phyloP scores from a whole-genome alignment of 2,797 vertebrate species.

The Coccyzus lansbergi region DNA sequence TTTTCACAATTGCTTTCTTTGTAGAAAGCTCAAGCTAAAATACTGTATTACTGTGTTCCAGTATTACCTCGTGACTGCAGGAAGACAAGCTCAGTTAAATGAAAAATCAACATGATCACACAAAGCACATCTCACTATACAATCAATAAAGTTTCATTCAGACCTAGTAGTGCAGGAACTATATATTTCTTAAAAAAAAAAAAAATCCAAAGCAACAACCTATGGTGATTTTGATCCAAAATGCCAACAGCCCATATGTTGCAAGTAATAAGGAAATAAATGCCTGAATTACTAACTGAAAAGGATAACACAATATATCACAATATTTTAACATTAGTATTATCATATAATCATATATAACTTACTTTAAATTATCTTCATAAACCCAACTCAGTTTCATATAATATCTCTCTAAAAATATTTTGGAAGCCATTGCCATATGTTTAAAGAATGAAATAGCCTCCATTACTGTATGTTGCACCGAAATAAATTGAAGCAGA shows the following conservation, averaged over 20 bases:
- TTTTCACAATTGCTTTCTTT: conserved; percentile 82
- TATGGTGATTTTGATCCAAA: conserved; percentile 83
- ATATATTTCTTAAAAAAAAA: conserved; percentile 75
- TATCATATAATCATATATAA: conserved; percentile 83
- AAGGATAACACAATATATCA: conserved; percentile 84
- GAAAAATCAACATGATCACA: conserved; percentile 81
- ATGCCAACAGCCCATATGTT: conserved; percentile 81
- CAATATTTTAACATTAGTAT: conserved; percentile 80
- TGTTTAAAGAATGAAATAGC: conserved; percentile 53
- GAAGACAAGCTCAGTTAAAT: conserved; percentile 89
- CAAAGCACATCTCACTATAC: conserved; percentile 91
- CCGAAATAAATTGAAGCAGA: conserved; percentile 77
- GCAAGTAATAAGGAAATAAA: conserved; percentile 74
- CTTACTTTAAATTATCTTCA: conserved; percentile 82
- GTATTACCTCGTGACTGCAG: conserved; percentile 87
- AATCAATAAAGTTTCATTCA: conserved; percentile 90
- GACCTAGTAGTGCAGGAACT: conserved; percentile 90
- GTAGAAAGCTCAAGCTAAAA: conserved; percentile 86
- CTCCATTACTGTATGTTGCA: conserved; percentile 30
- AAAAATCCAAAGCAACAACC: conserved; percentile 83
- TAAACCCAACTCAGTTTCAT: conserved; percentile 77
- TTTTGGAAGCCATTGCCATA: conserved; percentile 8
- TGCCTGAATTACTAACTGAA: conserved; percentile 72
- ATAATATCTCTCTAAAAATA: conserved; percentile 48
- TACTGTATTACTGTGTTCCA: conserved; percentile 85